These are phyloP conservation scores for Sinelater perroti DNA, from an alignment of 2,888 invertebrate species.

Conservation along the genomic window DNA sequence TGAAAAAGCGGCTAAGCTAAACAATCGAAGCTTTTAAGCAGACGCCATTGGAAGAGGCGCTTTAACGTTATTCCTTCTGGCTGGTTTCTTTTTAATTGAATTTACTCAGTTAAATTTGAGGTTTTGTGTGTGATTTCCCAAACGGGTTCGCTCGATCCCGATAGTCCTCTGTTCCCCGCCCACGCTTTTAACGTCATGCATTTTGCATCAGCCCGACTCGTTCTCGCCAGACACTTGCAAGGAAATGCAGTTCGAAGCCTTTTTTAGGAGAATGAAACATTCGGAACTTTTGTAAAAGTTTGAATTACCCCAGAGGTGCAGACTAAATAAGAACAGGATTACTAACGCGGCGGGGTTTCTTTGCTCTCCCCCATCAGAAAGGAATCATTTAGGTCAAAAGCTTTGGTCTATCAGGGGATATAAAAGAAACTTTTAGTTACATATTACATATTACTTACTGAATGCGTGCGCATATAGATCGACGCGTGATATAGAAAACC, in stretches of 20 bases:
- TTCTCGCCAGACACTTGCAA: slow-evolving; percentile 2
- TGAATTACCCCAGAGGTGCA: not conserved
- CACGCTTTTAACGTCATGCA: slow-evolving; percentile 25
- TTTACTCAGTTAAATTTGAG: slow-evolving; percentile 31
- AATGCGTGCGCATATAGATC: too few relatives aligned
- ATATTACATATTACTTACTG: too few relatives aligned
- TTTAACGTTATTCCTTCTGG: slow-evolving; percentile 31
- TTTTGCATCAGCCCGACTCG: slow-evolving; percentile 12
- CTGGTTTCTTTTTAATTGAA: slow-evolving; percentile 31
- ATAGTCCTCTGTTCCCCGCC: slow-evolving; percentile 5
- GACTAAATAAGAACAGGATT: not conserved
- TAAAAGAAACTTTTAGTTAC: too few relatives aligned
- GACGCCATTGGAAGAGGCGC: slow-evolving; percentile 29
- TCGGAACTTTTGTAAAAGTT: slow-evolving; percentile 6
- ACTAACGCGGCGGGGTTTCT: not conserved
- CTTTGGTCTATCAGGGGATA: too few relatives aligned
- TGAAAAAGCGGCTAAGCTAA: slow-evolving; percentile 33
- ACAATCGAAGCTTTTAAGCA: slow-evolving; percentile 34
- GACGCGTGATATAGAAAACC: too few relatives aligned
- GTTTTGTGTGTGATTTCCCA: slow-evolving; percentile 27
- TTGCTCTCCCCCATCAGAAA: not conserved
- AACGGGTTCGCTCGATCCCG: slow-evolving; percentile 19
- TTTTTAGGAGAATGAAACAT: not conserved
- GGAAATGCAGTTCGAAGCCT: slow-evolving; percentile 6
- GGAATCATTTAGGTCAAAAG: too few relatives aligned